Percentiles rank a stretch among this genome's conserved stretches.
Conservation (phyloP, 2,797 vertebrate species). For the Hippopotamyrus pictus region DNA sequence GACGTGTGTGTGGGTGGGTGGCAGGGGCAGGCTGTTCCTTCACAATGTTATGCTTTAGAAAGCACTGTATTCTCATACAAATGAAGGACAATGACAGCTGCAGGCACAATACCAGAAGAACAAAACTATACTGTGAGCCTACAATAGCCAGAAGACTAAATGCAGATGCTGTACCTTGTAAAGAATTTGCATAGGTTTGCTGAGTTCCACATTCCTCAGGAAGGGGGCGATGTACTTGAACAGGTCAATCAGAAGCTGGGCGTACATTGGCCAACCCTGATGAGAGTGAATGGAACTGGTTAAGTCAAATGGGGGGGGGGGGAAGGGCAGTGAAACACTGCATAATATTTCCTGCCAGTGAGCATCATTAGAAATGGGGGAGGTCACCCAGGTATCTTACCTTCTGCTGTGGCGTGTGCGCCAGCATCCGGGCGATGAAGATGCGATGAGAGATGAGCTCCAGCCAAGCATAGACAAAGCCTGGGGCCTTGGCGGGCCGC, state of each 20-base stretch:
- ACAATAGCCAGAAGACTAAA: neutral
- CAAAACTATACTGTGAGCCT: neutral
- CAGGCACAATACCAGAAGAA: neutral
- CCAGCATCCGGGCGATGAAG: conserved; percentile 98
- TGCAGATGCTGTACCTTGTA: conserved; percentile 77
- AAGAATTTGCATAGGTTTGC: conserved; percentile 99
- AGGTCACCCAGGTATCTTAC: conserved; percentile 50
- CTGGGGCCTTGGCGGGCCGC: conserved; percentile 96
- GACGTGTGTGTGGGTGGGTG: neutral
- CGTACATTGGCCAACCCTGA: conserved; percentile 99
- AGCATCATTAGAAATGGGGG: neutral
- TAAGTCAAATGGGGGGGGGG: neutral
- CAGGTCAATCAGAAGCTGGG: conserved; percentile 92
- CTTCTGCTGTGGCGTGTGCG: conserved; percentile 99
- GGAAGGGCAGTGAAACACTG: neutral
- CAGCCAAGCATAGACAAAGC: conserved; percentile 97
- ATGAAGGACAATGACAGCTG: neutral
- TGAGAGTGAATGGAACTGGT: conserved; percentile 14
- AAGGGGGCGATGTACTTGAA: conserved; percentile 98
- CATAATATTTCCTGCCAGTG: neutral
- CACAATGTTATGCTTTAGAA: neutral
- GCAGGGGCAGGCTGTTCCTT: neutral
- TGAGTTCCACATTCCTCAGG: conserved; percentile 96
- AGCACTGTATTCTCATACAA: neutral
- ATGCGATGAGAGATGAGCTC: conserved; percentile 98